phyloP scores from a whole-genome alignment of 2,113 vertebrate genomes.

The Epinephelus moara region DNA sequence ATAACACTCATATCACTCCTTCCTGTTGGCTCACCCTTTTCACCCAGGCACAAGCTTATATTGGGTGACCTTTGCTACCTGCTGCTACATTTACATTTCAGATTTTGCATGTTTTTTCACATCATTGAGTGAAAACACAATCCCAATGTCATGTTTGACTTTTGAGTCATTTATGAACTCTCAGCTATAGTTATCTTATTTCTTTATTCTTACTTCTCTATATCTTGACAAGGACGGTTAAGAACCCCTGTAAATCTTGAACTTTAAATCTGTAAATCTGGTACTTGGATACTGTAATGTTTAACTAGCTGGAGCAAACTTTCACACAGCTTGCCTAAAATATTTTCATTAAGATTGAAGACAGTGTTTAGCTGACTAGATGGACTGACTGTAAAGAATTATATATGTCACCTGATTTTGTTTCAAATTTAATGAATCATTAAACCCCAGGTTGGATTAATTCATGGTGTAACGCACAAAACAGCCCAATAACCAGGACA shows the following conservation, averaged over 20 bases:
- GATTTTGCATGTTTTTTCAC: not conserved
- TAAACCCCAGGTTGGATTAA: slow-evolving; percentile 46
- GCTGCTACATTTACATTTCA: slow-evolving; percentile 6
- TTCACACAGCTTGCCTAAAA: not conserved
- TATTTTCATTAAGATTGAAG: not conserved
- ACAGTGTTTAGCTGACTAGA: not conserved
- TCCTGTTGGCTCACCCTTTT: not conserved
- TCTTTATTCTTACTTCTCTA: not conserved
- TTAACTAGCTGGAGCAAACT: slow-evolving; percentile 13
- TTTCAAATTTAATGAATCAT: slow-evolving; percentile 19
- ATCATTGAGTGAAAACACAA: not conserved
- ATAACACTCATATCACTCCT: not conserved
- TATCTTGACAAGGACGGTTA: not conserved
- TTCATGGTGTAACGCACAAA: slow-evolving; percentile 57
- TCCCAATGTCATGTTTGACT: not conserved
- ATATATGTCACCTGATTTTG: slow-evolving; percentile 1
- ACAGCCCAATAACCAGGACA: slow-evolving; percentile 63
- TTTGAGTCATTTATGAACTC: not conserved
- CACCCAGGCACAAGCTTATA: not conserved
- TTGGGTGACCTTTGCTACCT: slow-evolving; percentile 27
- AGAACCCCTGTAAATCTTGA: not conserved
- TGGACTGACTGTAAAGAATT: not conserved
- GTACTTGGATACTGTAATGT: slow-evolving; percentile 10
- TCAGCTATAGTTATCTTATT: not conserved
- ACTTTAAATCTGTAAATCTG: not conserved